Percentiles rank a stretch among this genome's conserved stretches.
Conservation (phyloP, 2,797 vertebrate genomes). For the Bradypus variegatus region DNA sequence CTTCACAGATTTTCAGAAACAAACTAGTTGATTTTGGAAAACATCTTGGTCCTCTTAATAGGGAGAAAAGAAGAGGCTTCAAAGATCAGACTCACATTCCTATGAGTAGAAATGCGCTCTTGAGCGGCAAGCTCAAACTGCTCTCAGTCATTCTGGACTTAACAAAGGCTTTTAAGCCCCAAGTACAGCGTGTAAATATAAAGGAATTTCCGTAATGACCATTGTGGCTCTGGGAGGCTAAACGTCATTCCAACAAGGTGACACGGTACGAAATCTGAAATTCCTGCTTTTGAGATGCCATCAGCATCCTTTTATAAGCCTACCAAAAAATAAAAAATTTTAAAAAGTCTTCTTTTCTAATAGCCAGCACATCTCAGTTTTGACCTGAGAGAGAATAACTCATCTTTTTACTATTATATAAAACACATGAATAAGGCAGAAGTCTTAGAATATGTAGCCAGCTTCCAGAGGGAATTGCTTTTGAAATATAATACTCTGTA, state of each 20-base stretch:
- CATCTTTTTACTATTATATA: neutral
- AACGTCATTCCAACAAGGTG: neutral
- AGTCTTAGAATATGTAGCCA: neutral
- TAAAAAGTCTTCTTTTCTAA: neutral
- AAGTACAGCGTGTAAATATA: neutral
- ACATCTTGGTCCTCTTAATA: too few species aligned
- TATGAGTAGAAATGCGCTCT: neutral
- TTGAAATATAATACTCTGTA: too few species aligned
- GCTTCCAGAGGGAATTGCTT: neutral
- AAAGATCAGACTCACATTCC: neutral
- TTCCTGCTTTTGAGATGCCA: neutral
- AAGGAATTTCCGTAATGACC: neutral
- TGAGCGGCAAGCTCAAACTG: too few species aligned
- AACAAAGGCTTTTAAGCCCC: neutral
- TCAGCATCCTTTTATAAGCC: neutral
- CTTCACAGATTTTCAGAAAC: neutral
- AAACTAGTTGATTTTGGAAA: neutral
- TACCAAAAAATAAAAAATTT: too few species aligned
- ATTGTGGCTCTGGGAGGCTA: neutral
- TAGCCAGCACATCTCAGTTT: neutral
- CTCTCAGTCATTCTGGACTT: neutral
- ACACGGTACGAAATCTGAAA: neutral
- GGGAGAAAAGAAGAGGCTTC: neutral
- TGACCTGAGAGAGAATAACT: too few species aligned
- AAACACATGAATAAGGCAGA: too few species aligned